Evolutionary conservation across 2,797 vertebrate species (phyloP), one percentile per base, ranked within the genome.

Genomic region (Leucoraja ocellata): DNA sequence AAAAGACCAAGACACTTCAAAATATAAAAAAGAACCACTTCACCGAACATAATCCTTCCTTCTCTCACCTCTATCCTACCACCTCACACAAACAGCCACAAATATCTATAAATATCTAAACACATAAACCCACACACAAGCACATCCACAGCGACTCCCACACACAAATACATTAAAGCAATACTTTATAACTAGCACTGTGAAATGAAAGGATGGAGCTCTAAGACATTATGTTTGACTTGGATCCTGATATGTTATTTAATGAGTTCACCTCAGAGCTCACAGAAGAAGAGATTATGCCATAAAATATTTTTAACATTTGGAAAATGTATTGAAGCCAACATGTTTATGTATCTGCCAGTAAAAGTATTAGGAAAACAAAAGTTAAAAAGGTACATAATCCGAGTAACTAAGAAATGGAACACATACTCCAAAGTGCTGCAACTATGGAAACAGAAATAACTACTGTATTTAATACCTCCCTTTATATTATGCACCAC

Each of bases 211-310:
- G 83, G 83, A 86, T 65, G 13, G 83, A 86, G 28, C 61, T 86
- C 83, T 65, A 86, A 28, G 83, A 63, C 83, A 86, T 86, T 63
- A 86, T 86, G 83, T 86, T 86, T 86, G 14, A 86, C 83, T 86
- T 86, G 83, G 83, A 86, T 28, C n/a, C 58, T 63, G 14, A 65
- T 32, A 86, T 86, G 32, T 86, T 86, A 86, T 86, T 65, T 63
- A 86, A 86, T 65, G 83, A 65, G 58, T 86, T 86, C 61, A 65
- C 5, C 28, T 16, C 14, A 86, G 28, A 86, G 58, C 83, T 86
- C 58, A 65, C 83, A 86, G 83, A 86, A 86, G 83, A 65, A 63
- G 83, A 86, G 83, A 86, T 86, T 86, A 86, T 86, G 25, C 83
- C 58, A 86, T 86, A 32, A 63, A 86, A 86, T 65, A 86, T n/a